Evolutionary conservation across 2,797 vertebrate species (phyloP), one percentile per base, ranked within the genome.

Genomic region (Microctenopoma steveboyesi): DNA sequence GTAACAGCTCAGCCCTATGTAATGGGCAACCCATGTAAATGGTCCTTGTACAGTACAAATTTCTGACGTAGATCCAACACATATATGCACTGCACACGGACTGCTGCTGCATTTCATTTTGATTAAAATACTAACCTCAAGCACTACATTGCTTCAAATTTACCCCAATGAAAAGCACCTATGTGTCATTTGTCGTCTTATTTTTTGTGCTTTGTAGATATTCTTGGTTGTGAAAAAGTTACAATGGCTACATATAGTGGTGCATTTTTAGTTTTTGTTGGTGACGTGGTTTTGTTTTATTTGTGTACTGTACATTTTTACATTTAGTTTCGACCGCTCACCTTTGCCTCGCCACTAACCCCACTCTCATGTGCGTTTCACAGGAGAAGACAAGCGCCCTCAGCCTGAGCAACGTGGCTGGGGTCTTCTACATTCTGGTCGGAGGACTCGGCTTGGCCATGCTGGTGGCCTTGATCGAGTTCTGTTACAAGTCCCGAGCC

Each of bases 401-500:
- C 91, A 99, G 98, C 92, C 95, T 99, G 94, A 99, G 98, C 95
- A 99, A 99, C 95, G 98, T 99, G 89, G 98, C 98, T 62, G 98
- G 97, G 87, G 97, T 99, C 78, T 99, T 99, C 96, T 99, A 99
- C 95, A 99, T 99, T 95, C 97, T 99, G 91, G 98, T 99, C 91
- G 98, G 98, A 88, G 98, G 98, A 93, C 97, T 99, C 91, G 98
- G 98, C 87, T 94, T 99, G 95, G 98, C 98, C 91, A 99, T 99
- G 98, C 96, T 99, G 93, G 98, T 99, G 95, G 98, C 98, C 94
- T 95, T 99, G 96, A 98, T 99, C 94, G 98, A 99, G 94, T 99
- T 99, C 96, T 99, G 98, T 98, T 99, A 99, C 97, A 99, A 99
- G 95, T 99, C 98, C 67, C 94, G 98, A 95, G 97, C 97, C 65